phyloP scores from a whole-genome alignment of 2,797 vertebrate species.

The Phalanger gymnotis region DNA sequence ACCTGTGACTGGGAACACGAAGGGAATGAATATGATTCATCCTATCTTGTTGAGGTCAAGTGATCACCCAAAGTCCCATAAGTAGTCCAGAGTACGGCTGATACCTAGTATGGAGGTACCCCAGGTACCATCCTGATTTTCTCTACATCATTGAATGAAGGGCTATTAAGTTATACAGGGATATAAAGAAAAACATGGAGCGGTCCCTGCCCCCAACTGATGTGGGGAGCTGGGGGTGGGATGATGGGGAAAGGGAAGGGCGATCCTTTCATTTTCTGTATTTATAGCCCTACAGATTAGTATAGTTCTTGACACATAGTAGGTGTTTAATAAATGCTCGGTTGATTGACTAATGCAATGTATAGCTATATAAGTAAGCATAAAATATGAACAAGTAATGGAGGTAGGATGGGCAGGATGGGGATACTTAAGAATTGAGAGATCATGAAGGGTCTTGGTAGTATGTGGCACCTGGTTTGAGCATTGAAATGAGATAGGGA shows the following conservation, averaged over 20 bases:
- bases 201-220: neutral
- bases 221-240: neutral
- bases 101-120: neutral
- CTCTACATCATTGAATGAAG: constrained; percentile 4
- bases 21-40: neutral
- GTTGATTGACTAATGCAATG: neutral
- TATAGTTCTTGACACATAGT: neutral
- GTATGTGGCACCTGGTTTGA: neutral
- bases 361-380: neutral
- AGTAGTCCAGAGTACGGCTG: neutral
- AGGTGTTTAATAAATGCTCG: neutral
- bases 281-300: neutral
- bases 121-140: constrained; percentile 9
- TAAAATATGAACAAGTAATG: neutral
- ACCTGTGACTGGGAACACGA: neutral
- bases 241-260: neutral
- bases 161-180: neutral
- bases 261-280: neutral
- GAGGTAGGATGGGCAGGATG: neutral
- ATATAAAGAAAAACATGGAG: neutral
- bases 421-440: neutral
- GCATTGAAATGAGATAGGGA: neutral
- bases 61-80: neutral
- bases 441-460: neutral
- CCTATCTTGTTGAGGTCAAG: constrained; percentile 3